phyloP scores from a whole-genome alignment of 2,888 invertebrate species.

The Diaperis boleti region DNA sequence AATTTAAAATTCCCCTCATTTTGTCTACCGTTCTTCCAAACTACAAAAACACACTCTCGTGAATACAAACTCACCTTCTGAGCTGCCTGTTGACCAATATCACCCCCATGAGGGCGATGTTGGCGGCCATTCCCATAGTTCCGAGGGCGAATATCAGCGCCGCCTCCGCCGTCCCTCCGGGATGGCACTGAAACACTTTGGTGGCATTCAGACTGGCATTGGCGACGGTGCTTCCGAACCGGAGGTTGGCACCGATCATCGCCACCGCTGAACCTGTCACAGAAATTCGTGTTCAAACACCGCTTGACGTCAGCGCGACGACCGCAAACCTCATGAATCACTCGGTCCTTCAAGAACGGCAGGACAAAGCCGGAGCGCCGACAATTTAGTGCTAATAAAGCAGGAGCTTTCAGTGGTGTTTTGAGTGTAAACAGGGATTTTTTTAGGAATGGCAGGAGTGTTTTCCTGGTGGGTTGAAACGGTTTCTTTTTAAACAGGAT shows the following conservation, averaged over 20 bases:
- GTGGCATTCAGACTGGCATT: slow-evolving; percentile 77
- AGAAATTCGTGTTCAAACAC: slow-evolving; percentile 15
- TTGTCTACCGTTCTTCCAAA: neutral
- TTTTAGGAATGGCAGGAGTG: neutral
- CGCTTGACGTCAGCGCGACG: neutral
- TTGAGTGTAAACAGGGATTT: slow-evolving; percentile 9
- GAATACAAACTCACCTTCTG: slow-evolving; percentile 72
- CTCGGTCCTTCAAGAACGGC: slow-evolving; percentile 6
- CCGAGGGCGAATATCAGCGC: slow-evolving; percentile 82
- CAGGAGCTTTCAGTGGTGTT: slow-evolving; percentile 5
- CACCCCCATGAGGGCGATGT: slow-evolving; percentile 83
- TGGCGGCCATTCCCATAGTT: slow-evolving; percentile 84
- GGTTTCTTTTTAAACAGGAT: too few species aligned
- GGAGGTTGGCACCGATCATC: slow-evolving; percentile 84
- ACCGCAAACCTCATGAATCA: slow-evolving; percentile 31
- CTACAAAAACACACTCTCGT: neutral
- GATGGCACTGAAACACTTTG: slow-evolving; percentile 82
- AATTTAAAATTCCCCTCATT: neutral
- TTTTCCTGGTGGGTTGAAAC: too few species aligned
- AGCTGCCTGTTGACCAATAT: slow-evolving; percentile 84
- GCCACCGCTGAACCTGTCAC: slow-evolving; percentile 77
- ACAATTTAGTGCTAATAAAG: too few species aligned
- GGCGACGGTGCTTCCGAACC: slow-evolving; percentile 77
- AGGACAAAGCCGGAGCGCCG: neutral
- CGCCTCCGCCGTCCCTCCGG: slow-evolving; percentile 84